Evolutionary conservation across 2,113 vertebrate genomes (phyloP).

Genomic region (Picathartes gymnocephalus): DNA sequence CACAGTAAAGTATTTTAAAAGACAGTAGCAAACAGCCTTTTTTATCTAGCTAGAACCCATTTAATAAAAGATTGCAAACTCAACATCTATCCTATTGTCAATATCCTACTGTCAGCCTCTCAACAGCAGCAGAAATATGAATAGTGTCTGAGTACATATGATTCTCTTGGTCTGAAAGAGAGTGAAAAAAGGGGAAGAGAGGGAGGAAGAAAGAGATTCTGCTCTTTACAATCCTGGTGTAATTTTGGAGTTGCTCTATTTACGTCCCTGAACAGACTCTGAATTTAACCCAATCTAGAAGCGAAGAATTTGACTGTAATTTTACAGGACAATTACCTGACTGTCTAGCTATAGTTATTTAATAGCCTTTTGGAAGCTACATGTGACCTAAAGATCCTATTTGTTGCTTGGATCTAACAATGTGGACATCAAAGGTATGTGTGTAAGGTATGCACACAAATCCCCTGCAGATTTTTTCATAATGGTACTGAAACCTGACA

Average conservation of each 20-base stretch:
- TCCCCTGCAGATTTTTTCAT: slow-evolving; percentile 53
- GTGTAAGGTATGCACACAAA: slow-evolving; percentile 52
- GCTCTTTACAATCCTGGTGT: neutral
- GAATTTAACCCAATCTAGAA: neutral
- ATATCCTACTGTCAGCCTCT: neutral
- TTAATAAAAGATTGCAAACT: slow-evolving; percentile 23
- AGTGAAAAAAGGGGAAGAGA: neutral
- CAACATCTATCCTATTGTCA: neutral
- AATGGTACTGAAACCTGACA: slow-evolving; percentile 63
- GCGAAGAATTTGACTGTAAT: neutral
- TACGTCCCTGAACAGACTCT: neutral
- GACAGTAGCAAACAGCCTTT: neutral
- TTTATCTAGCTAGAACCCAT: neutral
- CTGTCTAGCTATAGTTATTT: slow-evolving; percentile 53
- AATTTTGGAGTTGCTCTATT: neutral
- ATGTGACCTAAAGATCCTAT: slow-evolving; percentile 36
- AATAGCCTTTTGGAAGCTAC: slow-evolving; percentile 38
- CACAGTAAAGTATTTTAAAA: slow-evolving; percentile 1
- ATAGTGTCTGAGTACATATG: neutral
- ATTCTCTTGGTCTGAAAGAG: neutral
- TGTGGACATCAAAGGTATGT: slow-evolving; percentile 57
- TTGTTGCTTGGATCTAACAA: slow-evolving; percentile 32
- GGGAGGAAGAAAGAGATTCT: neutral
- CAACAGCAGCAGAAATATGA: neutral
- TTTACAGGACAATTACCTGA: slow-evolving; percentile 49